These are phyloP conservation scores for Prenolepis imparis DNA, from an alignment of 2,888 invertebrate genomes.

Conservation along the genomic window DNA sequence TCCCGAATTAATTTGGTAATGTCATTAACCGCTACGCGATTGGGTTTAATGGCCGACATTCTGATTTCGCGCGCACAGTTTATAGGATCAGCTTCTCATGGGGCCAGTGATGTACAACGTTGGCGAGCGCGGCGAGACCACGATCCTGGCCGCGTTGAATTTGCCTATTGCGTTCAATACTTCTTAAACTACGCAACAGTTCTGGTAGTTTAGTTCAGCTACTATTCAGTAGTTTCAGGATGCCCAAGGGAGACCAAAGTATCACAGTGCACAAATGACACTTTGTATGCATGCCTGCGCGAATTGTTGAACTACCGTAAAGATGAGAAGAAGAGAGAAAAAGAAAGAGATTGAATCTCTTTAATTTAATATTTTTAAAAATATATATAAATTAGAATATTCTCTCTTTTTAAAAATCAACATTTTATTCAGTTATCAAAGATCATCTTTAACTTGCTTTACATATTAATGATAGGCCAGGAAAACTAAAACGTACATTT, in stretches of 20 bases:
- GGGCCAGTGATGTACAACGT: constrained; percentile 65
- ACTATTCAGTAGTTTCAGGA: constrained; percentile 2
- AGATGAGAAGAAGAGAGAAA: background rate
- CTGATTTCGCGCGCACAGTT: constrained; percentile 51
- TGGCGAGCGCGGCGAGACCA: constrained; percentile 52
- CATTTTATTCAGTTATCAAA: background rate
- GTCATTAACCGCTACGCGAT: constrained; percentile 59
- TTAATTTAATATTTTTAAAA: background rate
- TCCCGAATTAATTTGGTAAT: constrained; percentile 63
- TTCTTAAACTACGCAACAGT: constrained; percentile 46
- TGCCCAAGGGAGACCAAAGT: background rate
- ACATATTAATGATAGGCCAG: no score
- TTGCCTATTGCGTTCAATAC: constrained; percentile 47
- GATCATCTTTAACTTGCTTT: no score
- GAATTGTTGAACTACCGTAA: background rate
- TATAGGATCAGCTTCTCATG: constrained; percentile 62
- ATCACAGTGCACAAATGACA: background rate
- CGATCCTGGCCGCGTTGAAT: constrained; percentile 46
- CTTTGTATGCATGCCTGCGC: background rate
- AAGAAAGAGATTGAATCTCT: background rate
- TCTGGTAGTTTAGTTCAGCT: constrained; percentile 4
- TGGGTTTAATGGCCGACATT: constrained; percentile 57
- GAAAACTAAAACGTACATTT: no score
- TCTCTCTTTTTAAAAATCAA: background rate
- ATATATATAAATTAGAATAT: background rate